Base-by-base conservation (phyloP, 2,113 vertebrate species). In the Apus apus region DNA sequence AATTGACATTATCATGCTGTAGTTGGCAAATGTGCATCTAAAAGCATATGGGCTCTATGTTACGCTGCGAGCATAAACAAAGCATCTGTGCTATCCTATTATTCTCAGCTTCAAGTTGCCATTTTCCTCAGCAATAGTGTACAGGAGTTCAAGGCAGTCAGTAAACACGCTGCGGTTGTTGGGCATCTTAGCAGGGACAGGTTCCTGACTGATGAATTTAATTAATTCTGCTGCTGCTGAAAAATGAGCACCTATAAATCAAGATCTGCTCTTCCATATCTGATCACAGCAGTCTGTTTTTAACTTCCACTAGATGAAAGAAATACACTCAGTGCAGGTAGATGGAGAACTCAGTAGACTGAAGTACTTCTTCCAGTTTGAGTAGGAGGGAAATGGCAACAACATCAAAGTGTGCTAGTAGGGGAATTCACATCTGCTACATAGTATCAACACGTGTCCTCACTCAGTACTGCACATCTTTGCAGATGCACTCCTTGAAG, bases 1-100 rank as follows among this genome's bases (percentile, higher is more conserved):
- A 90, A 86, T 38, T 92, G 79, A 71, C 61, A 54, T 94, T 64
- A 80, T 78, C 61, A 54, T 72, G 56, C 90, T 94, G 81, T 92
- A 75, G 61, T 43, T 93, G 57, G 82, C 71, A 93, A 74, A 86
- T 30, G 45, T 74, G 60, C 38, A 29, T 80, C 58, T 73, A 75
- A 71, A 91, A 91, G 56, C 23, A 2, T 51, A 48, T 38, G 60
- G 48, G 29, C n/a, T n/a, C 54, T 36, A 1, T 6, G 13, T 60
- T 72, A 29, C 48, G 45, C 72, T 22, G 15, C 32, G 61, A 95
- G 76, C 61, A 43, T 60, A 65, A 90, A 89, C 23, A 81, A 64
- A 89, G 30, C 73, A 65, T 74, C 61, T 86, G 65, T 84, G 48
- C 53, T 89, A 29, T n/a, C 70, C 40, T 58, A 1, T 80, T 84